Conservation (phyloP, 2,113 vertebrate species). For the Colinus virginianus region DNA sequence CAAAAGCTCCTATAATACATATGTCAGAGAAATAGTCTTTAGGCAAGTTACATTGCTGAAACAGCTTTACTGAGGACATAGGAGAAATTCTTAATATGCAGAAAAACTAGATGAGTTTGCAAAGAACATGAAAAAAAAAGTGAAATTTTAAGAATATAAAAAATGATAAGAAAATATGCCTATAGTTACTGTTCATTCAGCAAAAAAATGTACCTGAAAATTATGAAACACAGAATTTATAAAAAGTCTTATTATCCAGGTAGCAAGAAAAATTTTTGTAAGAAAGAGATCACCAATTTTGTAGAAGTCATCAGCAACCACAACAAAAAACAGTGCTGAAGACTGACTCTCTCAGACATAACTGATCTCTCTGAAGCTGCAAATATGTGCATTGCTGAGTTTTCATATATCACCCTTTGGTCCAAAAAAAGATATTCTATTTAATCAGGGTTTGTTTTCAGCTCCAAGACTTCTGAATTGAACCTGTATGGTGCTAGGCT, state of each 20-base stretch:
- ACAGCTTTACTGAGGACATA: not conserved
- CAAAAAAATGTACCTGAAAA: not conserved
- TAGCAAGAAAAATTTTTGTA: not conserved
- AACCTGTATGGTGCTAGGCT: not conserved
- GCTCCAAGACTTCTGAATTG: not conserved
- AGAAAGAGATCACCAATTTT: not conserved
- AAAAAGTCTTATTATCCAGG: not conserved
- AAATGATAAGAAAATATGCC: not conserved
- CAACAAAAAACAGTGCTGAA: not conserved
- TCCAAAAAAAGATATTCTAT: not conserved
- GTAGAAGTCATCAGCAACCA: not conserved
- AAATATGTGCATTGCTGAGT: not conserved
- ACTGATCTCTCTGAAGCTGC: not conserved
- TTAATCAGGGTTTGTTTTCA: not conserved
- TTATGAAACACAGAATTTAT: not conserved
- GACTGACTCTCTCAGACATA: not conserved
- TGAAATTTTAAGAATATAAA: not conserved
- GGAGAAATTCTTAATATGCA: not conserved
- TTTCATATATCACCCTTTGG: not conserved
- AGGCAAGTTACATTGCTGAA: not conserved
- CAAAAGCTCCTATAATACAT: not conserved
- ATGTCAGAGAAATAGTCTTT: not conserved
- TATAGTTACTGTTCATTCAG: not conserved
- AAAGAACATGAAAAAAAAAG: not conserved
- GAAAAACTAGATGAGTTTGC: not conserved